phyloP scores from a whole-genome alignment of 2,113 vertebrate species.

The Actinemys pallida region DNA sequence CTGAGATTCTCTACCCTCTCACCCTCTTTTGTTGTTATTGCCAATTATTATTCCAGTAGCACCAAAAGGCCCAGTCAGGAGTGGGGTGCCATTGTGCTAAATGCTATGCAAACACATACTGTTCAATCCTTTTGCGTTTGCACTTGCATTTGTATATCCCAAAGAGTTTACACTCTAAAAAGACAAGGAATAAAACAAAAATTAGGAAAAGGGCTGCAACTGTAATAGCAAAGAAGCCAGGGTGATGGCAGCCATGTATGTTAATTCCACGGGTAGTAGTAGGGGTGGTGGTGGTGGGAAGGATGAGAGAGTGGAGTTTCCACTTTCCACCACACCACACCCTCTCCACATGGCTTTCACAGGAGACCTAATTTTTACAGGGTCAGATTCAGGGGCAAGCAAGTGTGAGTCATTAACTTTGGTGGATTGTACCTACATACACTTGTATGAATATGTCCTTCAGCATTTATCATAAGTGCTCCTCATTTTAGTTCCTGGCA shows the following conservation, averaged over 20 bases:
- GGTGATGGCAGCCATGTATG: background rate
- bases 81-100: too few relatives aligned
- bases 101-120: too few relatives aligned
- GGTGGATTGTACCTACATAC: accelerated
- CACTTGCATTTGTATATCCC: too few relatives aligned
- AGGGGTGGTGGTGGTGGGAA: too few relatives aligned
- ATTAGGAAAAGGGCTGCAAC: background rate
- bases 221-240: background rate
- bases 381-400: background rate
- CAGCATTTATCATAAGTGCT: background rate
- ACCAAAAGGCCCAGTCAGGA: too few relatives aligned
- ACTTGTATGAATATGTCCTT: background rate
- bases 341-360: background rate
- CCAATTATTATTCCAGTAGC: background rate
- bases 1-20: background rate
- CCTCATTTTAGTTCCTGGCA: background rate
- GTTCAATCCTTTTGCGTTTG: too few relatives aligned
- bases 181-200: background rate
- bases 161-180: too few relatives aligned
- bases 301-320: background rate
- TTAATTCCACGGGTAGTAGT: too few relatives aligned
- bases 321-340: background rate
- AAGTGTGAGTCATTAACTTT: background rate
- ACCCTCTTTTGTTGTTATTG: accelerated
- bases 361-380: background rate